Conservation (phyloP, 2,797 vertebrate species). For the Telmatherina bonti region DNA sequence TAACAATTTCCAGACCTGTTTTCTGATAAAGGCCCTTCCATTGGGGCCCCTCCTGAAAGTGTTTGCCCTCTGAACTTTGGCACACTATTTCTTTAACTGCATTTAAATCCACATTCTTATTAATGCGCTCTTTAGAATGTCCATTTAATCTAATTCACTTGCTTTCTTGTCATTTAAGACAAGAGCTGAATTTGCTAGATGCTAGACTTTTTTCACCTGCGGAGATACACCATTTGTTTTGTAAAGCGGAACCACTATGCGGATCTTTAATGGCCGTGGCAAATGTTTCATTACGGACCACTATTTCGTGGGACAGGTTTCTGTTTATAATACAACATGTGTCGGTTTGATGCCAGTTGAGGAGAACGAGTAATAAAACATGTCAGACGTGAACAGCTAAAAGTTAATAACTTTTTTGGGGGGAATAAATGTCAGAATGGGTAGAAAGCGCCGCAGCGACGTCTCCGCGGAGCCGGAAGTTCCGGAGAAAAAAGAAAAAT, state of each 20-base stretch:
- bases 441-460: constrained; percentile 60
- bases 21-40: no score
- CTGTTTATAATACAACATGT: constrained; percentile 74
- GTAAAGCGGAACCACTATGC: neutral
- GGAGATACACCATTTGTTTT: no score
- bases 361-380: neutral
- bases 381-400: fast-evolving
- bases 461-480: constrained; percentile 39
- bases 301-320: neutral
- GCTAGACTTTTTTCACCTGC: no score
- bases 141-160: no score
- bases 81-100: no score
- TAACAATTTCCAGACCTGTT: no score
- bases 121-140: no score
- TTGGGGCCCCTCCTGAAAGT: no score
- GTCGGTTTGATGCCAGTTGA: neutral
- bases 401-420: neutral
- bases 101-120: no score
- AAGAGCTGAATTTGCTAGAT: no score
- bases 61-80: no score
- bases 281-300: constrained; percentile 51
- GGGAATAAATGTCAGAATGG: constrained; percentile 61
- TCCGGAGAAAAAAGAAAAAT: constrained; percentile 69
- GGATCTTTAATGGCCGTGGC: constrained; percentile 34
- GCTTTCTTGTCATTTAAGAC: no score